phyloP scores from a whole-genome alignment of 2,888 invertebrate species.

The Allygus modestus region DNA sequence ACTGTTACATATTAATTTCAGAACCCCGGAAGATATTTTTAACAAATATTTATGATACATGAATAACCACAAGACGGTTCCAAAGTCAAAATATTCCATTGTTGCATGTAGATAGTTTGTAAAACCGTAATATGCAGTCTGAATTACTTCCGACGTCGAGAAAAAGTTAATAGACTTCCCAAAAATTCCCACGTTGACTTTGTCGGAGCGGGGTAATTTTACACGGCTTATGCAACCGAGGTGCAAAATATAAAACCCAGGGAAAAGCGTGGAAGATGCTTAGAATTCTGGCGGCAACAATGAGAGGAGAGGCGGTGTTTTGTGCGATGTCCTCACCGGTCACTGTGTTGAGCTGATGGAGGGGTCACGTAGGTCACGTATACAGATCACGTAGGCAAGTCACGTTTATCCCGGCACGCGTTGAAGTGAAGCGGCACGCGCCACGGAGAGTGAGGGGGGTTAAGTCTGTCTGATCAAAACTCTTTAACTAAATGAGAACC shows the following conservation, averaged over 20 bases:
- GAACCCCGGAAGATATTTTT: too few species aligned
- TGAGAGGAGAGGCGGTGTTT: background rate
- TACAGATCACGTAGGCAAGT: background rate
- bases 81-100: too few species aligned
- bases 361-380: background rate
- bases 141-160: background rate
- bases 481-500: too few species aligned
- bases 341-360: background rate
- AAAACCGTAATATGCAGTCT: too few species aligned
- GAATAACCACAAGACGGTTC: too few species aligned
- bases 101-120: too few species aligned
- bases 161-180: background rate
- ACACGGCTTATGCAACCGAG: background rate
- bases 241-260: background rate
- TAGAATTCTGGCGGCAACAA: conserved; percentile 10
- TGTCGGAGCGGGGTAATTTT: background rate
- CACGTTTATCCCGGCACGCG: background rate
- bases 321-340: background rate
- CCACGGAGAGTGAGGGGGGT: too few species aligned
- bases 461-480: too few species aligned
- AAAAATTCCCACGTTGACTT: background rate
- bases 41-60: too few species aligned
- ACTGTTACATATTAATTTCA: too few species aligned
- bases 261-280: conserved; percentile 1
- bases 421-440: background rate